Percentiles rank a stretch among this genome's conserved stretches.
These are phyloP conservation scores for Thymelicus acteon DNA, from an alignment of 2,888 invertebrate genomes.

Conservation along the genomic window DNA sequence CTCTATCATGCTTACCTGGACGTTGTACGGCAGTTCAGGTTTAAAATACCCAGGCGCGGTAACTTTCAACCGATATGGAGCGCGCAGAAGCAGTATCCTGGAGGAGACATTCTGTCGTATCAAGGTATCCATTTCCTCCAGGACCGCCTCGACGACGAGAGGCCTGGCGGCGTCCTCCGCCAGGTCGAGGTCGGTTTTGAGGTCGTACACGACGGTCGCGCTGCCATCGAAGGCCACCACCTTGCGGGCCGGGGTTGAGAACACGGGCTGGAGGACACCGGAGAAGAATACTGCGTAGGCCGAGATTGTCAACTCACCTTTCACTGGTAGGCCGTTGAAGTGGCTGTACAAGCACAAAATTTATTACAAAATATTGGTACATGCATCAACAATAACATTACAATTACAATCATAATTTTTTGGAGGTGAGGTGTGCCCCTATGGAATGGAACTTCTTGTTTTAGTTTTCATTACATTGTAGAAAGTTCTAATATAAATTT, in stretches of 20 bases:
- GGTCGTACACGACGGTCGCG: conserved; percentile 89
- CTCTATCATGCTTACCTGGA: conserved; percentile 84
- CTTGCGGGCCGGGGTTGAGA: conserved; percentile 89
- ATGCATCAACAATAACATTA: too few species aligned
- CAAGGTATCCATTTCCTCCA: conserved; percentile 95
- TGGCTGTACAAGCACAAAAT: conserved; percentile 81
- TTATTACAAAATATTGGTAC: not conserved
- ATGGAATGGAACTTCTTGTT: too few species aligned
- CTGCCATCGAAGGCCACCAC: conserved; percentile 87
- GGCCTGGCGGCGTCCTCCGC: conserved; percentile 91
- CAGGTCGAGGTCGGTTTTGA: conserved; percentile 89
- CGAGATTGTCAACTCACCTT: conserved; percentile 93
- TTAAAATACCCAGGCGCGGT: conserved; percentile 95
- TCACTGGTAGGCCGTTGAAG: conserved; percentile 93
- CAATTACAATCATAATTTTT: too few species aligned
- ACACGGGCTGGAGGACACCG: conserved; percentile 91
- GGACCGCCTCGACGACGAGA: conserved; percentile 93
- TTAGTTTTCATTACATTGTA: too few species aligned
- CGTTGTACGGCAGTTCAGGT: conserved; percentile 93
- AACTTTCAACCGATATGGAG: conserved; percentile 87
- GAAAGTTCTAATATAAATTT: too few species aligned
- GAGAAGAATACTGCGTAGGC: conserved; percentile 93
- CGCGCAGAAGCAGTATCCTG: conserved; percentile 84
- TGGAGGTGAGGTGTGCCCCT: too few species aligned
- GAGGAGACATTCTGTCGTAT: conserved; percentile 92